Evolutionary conservation across 2,113 vertebrate species (phyloP).

Genomic region (Indri indri): DNA sequence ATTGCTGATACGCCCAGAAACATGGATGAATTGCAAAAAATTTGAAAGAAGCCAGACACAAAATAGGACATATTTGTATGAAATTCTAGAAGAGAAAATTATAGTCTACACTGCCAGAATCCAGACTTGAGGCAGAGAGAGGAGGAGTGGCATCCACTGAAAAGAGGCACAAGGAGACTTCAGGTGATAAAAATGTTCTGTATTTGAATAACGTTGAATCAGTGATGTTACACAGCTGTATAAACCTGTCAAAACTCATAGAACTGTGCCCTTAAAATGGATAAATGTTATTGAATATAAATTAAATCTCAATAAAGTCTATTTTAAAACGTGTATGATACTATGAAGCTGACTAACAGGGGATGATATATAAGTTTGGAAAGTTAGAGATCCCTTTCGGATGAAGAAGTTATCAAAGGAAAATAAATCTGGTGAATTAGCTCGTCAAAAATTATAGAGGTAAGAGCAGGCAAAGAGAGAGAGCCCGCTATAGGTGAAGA

Average conservation of each 20-base stretch:
- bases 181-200: not conserved
- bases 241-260: not conserved
- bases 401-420: not conserved
- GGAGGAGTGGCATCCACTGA: not conserved
- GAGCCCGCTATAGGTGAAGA: not conserved
- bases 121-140: not conserved
- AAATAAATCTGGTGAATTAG: not conserved
- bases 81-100: not conserved
- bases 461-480: not conserved
- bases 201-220: not conserved
- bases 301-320: not conserved
- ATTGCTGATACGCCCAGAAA: not conserved
- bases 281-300: not conserved
- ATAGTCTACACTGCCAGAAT: not conserved
- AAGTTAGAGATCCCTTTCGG: not conserved
- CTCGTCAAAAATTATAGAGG: not conserved
- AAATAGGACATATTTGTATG: not conserved
- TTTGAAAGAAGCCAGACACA: not conserved
- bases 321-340: not conserved
- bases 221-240: not conserved
- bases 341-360: not conserved
- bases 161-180: not conserved
- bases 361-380: not conserved
- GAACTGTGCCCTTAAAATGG: not conserved
- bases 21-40: not conserved